Base-by-base conservation (phyloP, 2,797 vertebrate species). In the Sarcoramphus papa region DNA sequence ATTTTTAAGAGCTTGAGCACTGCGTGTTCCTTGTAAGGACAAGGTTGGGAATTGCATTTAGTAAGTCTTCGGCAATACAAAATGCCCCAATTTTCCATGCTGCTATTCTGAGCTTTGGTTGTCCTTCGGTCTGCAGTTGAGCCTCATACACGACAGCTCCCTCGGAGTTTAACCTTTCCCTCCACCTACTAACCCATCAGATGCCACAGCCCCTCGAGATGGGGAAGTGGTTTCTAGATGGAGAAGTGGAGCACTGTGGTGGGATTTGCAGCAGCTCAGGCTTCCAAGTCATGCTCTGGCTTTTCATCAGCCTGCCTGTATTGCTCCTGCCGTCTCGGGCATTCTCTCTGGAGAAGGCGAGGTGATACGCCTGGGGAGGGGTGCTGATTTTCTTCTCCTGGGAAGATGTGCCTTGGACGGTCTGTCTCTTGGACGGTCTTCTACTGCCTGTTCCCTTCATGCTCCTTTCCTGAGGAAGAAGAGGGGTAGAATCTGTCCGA, bases 1-100 rank as follows among this genome's bases (percentile, higher is more conserved):
- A 99, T 99, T 99, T 99, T 97, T 99, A 99, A 97, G 96, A 97
- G 93, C 88, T 64, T 79, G 96, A 96, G 84, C 93, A 50, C 76
- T 91, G 91, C 30, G 89, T 97, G 94, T 97, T 97, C 83, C 96
- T 97, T 97, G 27, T 65, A 48, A 95, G 69, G 68, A 89, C 64
- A 25, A 78, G 90, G 74, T 78, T 63, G 85, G 78, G 69, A 68
- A 41, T 43, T 64, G 25, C 24, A 22, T 76, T 64, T 37, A 31
- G 20, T 5, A 41, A 41, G 17, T 4, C 28, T 82, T 6, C 35
- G n/a, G 37, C 60, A 5, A 7, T 43, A 25, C 22, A 24, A 11
- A 76, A 43, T 12, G 12, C 6, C 43, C 27, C 3, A 2, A 0
- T 79, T 89, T 87, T 77, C 59, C 62, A 10, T 3, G 40, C 79